Base-by-base conservation (phyloP, 2,797 vertebrate species). In the Poeciliopsis turneri region DNA sequence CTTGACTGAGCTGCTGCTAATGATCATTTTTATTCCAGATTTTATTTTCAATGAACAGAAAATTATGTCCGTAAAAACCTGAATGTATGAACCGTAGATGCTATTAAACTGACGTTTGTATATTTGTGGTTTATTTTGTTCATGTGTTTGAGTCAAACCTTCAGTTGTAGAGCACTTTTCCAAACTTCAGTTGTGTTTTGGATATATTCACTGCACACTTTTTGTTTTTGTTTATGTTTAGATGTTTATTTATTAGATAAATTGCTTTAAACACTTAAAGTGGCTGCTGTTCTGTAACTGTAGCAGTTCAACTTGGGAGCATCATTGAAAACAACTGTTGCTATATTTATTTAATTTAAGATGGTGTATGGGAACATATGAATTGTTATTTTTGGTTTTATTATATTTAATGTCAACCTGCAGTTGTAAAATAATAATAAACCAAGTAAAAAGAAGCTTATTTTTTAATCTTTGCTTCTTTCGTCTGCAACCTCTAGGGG, bases 71-170 rank as follows among this genome's bases (percentile, higher is more conserved):
- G 81, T 77, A 66, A 88, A 78, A 81, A 61, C 57, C 68, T 92
- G 95, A 95, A 95, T 94, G 94, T 95, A 92, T 64, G 83, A 88
- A 88, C 85, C 74, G 57, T 80, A 78, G 78, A 90, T 90, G 88
- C 90, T 90, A 59, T 90, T 88, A 87, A 88, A 78, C 83, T 46
- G 76, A 77, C 28, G 36, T 79, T 85, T 59, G 33, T 74, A 64
- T 81, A 59, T 81, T 74, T 55, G 74, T 41, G 78, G 70, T 55
- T 7, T 68, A 72, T 79, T 78, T 77, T 41, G 53, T 66, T 47
- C 20, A 3, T 7, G 10, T 81, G 74, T 68, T 4, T 76, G 71
- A 79, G 11, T 80, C 51, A 72, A 80, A 75, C 39, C 12, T 71
- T 36, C 71, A 41, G 79, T 25, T 47, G 57, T 23, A 1, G 53